These are phyloP conservation scores for Picus viridis DNA, from an alignment of 2,797 vertebrate species.

Conservation along the genomic window DNA sequence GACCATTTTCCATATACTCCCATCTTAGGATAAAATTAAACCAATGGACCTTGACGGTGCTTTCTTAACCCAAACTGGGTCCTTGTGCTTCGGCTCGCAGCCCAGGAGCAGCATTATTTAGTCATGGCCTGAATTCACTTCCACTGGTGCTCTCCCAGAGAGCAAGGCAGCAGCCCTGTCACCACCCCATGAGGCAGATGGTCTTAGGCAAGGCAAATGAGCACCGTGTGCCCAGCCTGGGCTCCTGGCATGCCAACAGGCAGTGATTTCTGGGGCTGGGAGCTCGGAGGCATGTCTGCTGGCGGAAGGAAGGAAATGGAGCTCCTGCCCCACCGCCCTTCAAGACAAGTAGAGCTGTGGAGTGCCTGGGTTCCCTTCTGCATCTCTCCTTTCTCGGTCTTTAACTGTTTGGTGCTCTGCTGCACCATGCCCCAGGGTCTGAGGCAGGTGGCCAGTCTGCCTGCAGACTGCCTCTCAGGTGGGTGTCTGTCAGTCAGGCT, in stretches of 20 bases:
- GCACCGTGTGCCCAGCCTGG: neutral
- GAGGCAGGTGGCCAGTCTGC: neutral
- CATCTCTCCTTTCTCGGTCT: neutral
- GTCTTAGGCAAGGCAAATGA: slow-evolving; percentile 14
- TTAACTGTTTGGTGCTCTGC: neutral
- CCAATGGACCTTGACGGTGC: slow-evolving; percentile 31
- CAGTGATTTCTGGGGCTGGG: neutral
- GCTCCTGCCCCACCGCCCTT: neutral
- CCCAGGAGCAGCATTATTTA: neutral
- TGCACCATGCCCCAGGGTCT: fast-evolving
- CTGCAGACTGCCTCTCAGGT: neutral
- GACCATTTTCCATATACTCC: neutral
- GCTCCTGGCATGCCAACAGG: neutral
- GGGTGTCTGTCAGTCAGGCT: neutral
- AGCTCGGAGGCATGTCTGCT: neutral
- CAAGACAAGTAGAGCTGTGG: neutral
- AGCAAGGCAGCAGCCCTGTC: neutral
- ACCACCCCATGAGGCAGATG: neutral
- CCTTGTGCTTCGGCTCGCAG: neutral
- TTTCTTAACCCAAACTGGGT: slow-evolving; percentile 50
- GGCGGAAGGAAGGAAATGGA: neutral
- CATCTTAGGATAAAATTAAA: slow-evolving; percentile 44
- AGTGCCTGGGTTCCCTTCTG: neutral
- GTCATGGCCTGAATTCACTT: slow-evolving; percentile 31
- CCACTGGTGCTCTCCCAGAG: neutral